These are phyloP conservation scores for Sabatieria punctata DNA, from an alignment of 2,888 invertebrate genomes.

Conservation along the genomic window DNA sequence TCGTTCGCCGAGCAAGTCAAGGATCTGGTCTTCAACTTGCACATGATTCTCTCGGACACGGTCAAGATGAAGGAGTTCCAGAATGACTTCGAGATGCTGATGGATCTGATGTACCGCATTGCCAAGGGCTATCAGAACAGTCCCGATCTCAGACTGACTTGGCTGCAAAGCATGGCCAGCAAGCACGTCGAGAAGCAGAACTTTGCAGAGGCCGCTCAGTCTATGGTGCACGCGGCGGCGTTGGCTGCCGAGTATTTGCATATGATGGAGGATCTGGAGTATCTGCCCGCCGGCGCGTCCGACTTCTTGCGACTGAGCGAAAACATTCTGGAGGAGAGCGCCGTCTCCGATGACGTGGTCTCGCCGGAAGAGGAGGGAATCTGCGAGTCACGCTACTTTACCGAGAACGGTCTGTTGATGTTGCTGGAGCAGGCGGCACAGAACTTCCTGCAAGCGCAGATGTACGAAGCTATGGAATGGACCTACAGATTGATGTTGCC, in stretches of 20 bases:
- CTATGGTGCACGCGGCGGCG: slow-evolving; percentile 79
- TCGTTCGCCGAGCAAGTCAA: slow-evolving; percentile 35
- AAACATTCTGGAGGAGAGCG: slow-evolving; percentile 82
- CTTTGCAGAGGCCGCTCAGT: slow-evolving; percentile 90
- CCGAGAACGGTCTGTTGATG: slow-evolving; percentile 48
- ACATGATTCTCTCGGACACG: slow-evolving; percentile 95
- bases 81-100: slow-evolving; percentile 91
- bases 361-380: slow-evolving; percentile 52
- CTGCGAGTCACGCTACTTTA: slow-evolving; percentile 63
- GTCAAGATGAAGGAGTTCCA: slow-evolving; percentile 93
- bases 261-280: slow-evolving; percentile 52
- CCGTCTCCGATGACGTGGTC: slow-evolving; percentile 68
- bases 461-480: slow-evolving; percentile 78
- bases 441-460: slow-evolving; percentile 20
- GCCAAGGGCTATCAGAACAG: slow-evolving; percentile 79
- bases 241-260: slow-evolving; percentile 76
- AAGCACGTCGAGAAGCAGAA: slow-evolving; percentile 48
- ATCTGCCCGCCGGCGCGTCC: slow-evolving; percentile 48
- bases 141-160: slow-evolving; percentile 62
- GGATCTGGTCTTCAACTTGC: slow-evolving; percentile 84
- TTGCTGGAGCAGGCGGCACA: slow-evolving; percentile 73
- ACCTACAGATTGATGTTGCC: slow-evolving; percentile 69
- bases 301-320: slow-evolving; percentile 34
- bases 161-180: slow-evolving; percentile 94
- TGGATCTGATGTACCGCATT: slow-evolving; percentile 93